Evolutionary conservation across 1,140 invertebrate species (phyloP), one percentile per base, ranked within the genome.

Genomic region (Zeugodacus cucurbitae): DNA sequence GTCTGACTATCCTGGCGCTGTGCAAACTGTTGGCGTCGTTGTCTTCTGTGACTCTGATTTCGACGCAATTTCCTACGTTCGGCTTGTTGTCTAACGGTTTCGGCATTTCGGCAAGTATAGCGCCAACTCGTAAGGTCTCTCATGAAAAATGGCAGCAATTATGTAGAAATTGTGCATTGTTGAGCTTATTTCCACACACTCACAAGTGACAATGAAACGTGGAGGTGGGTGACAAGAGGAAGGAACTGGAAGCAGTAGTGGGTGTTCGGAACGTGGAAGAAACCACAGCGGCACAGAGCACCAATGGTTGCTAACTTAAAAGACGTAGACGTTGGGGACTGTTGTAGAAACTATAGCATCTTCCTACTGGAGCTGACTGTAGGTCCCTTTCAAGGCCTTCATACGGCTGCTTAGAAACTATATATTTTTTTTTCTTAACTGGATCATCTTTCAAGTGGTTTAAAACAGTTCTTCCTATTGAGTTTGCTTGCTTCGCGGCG

Each of bases 81-180:
- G 82, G 54, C 20, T 10, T 59, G 89, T 14, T 58, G 54, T 89
- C 67, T 29, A 88, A 85, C 90, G 87, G 88, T 20, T 34, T 3
- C 1, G 41, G n/a, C 44, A n/a, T 20, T 34, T 3, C 1, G 41
- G n/a, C 44, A n/a, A 48, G 3, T 82, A 2, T 11, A 48, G 34
- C 41, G 74, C 2, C 34, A 4, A 7, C 37, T 74, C 20, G 14
- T 48, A 88, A 86, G 88, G 90, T 90, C 90, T 91, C 90, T 90
- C 90, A 90, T 90, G 91, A 92, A 91, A 92, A 92, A 92, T 92
- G 91, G 91, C 91, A 92, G 91, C 91, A 92, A 92, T 92, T 92
- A 92, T 90, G 90, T 90, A 91, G 92, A 92, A 92, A 92, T 91
- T 92, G 92, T 92, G 91, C 91, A 90, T 91, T 92, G 91, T 86